Conservation (phyloP, 2,888 invertebrate species). For the Scaptomyza parva region DNA sequence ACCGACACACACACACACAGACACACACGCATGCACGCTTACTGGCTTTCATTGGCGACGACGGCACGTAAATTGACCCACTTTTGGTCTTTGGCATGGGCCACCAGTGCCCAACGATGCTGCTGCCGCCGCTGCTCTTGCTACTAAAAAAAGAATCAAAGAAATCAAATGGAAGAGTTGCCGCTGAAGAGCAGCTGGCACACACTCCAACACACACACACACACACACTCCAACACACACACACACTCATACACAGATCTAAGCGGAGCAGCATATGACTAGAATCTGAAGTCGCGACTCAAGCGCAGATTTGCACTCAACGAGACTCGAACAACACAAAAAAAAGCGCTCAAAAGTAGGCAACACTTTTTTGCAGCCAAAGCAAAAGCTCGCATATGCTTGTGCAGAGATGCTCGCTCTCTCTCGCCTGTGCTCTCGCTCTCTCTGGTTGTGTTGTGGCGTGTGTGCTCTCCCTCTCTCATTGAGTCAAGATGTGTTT, state of each 20-base stretch:
- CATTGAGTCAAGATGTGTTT: constrained; percentile 17
- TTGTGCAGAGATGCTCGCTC: constrained; percentile 28
- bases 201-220: not conserved
- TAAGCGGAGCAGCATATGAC: constrained; percentile 26
- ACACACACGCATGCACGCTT: constrained; percentile 30
- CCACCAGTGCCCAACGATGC: constrained; percentile 24
- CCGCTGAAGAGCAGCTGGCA: constrained; percentile 27
- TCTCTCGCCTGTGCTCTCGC: constrained; percentile 10
- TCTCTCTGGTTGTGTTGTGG: constrained; percentile 1
- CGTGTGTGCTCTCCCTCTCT: constrained; percentile 6
- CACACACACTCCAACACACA: constrained; percentile 8
- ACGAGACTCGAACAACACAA: no score
- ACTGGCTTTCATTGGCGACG: constrained; percentile 47
- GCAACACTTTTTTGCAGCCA: constrained; percentile 44
- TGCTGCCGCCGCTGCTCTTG: constrained; percentile 18
- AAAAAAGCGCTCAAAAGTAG: constrained; percentile 37
- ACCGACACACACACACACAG: constrained; percentile 22
- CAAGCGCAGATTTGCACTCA: constrained; percentile 23
- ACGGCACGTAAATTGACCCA: constrained; percentile 71
- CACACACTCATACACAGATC: not conserved
- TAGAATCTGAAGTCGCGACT: constrained; percentile 18
- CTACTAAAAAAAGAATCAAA: constrained; percentile 65
- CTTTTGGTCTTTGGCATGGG: constrained; percentile 67
- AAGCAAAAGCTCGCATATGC: constrained; percentile 37
- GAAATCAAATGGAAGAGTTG: constrained; percentile 80